Conservation (phyloP, 1,140 invertebrate species). For the Cydia strobilella region DNA sequence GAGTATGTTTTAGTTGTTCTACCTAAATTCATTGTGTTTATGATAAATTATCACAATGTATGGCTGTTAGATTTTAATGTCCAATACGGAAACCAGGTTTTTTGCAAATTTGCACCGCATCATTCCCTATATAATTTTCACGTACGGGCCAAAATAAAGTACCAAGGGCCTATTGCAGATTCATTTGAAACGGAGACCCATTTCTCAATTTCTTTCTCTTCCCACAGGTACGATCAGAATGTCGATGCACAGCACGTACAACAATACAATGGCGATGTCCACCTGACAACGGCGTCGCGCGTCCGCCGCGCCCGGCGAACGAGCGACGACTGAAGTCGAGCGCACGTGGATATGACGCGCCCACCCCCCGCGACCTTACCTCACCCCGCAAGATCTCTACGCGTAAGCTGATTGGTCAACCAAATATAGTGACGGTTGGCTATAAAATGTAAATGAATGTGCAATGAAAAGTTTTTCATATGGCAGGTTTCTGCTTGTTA, state of each 20-base stretch:
- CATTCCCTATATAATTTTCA: not conserved
- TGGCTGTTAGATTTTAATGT: not conserved
- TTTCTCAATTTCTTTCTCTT: slow-evolving; percentile 33
- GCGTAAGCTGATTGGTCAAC: slow-evolving; percentile 40
- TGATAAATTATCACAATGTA: not conserved
- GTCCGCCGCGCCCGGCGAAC: slow-evolving; percentile 47
- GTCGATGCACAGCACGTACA: slow-evolving; percentile 75
- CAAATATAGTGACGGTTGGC: slow-evolving; percentile 14
- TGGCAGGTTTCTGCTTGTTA: not conserved
- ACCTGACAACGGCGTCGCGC: slow-evolving; percentile 66
- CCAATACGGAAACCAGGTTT: not conserved
- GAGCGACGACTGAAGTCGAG: slow-evolving; percentile 53
- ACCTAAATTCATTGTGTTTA: not conserved
- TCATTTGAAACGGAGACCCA: not conserved
- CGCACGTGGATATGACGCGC: slow-evolving; percentile 72
- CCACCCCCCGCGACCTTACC: slow-evolving; percentile 49
- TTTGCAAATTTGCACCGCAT: too few relatives aligned
- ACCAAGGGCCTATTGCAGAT: not conserved
- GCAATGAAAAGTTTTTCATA: not conserved
- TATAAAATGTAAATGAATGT: slow-evolving; percentile 8
- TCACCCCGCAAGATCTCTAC: slow-evolving; percentile 60
- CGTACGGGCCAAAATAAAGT: not conserved
- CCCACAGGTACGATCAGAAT: slow-evolving; percentile 71
- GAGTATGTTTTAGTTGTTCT: not conserved
- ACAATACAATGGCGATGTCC: slow-evolving; percentile 64